phyloP scores from a whole-genome alignment of 2,888 invertebrate genomes.

The Escarpia spicata region DNA sequence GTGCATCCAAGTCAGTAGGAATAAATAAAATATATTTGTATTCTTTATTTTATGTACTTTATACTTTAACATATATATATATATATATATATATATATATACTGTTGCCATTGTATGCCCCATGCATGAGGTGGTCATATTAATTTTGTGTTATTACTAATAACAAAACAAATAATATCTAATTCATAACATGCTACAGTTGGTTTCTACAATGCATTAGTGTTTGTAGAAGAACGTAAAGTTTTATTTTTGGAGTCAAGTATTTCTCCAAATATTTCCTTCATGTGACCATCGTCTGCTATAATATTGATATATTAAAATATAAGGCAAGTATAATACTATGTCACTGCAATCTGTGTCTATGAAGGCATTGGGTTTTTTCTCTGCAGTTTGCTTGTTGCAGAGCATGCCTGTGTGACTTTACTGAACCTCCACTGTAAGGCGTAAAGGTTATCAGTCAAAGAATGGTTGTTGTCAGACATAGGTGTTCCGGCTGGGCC shows the following conservation, averaged over 20 bases:
- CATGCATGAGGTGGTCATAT: no score
- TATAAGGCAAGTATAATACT: not conserved
- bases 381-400: not conserved
- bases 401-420: not conserved
- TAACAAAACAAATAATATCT: not conserved
- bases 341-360: not conserved
- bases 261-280: not conserved
- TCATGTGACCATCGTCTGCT: not conserved
- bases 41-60: no score
- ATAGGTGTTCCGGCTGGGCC: not conserved
- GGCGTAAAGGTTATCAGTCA: not conserved
- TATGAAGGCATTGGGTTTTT: no score
- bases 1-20: no score
- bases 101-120: no score
- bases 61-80: no score
- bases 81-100: no score
- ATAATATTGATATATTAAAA: not conserved
- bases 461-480: not conserved
- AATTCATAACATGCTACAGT: not conserved
- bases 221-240: not conserved
- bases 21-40: no score
- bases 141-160: no score
- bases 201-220: no score
- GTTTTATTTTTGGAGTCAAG: not conserved
- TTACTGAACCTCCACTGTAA: not conserved